These are phyloP conservation scores for Heterodera filipjevi DNA, from an alignment of 2,888 invertebrate genomes.

Conservation along the genomic window DNA sequence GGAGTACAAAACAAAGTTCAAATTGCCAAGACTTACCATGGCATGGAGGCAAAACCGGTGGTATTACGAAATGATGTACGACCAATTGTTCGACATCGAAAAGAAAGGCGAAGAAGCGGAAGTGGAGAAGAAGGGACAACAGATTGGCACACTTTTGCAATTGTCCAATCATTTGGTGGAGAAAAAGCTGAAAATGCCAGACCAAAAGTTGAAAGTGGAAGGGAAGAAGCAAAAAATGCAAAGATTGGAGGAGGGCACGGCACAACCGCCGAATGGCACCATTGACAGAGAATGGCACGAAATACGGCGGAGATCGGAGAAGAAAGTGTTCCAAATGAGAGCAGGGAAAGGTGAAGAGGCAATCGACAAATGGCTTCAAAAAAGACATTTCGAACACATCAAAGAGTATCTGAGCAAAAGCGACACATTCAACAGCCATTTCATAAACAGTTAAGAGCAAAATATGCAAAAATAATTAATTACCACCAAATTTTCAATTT, in stretches of 20 bases:
- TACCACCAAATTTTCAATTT: too few species aligned
- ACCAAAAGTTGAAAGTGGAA: background rate
- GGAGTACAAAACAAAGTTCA: background rate
- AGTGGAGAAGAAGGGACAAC: background rate
- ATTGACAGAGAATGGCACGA: background rate
- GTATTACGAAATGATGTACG: background rate
- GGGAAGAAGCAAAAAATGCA: background rate
- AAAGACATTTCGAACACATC: background rate
- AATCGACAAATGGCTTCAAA: background rate
- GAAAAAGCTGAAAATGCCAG: background rate
- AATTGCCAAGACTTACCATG: slow-evolving; percentile 3
- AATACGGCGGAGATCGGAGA: background rate
- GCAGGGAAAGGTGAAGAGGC: background rate
- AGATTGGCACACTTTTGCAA: background rate
- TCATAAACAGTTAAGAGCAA: background rate
- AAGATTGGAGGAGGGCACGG: background rate
- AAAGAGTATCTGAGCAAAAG: background rate
- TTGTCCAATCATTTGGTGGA: background rate
- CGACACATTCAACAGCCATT: background rate
- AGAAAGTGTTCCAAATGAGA: background rate
- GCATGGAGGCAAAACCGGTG: background rate
- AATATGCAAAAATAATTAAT: too few species aligned
- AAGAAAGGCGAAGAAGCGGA: background rate
- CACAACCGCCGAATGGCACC: background rate
- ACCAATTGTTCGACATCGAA: background rate